phyloP scores from a whole-genome alignment of 1,140 invertebrate species.

The Bombus polaris region DNA sequence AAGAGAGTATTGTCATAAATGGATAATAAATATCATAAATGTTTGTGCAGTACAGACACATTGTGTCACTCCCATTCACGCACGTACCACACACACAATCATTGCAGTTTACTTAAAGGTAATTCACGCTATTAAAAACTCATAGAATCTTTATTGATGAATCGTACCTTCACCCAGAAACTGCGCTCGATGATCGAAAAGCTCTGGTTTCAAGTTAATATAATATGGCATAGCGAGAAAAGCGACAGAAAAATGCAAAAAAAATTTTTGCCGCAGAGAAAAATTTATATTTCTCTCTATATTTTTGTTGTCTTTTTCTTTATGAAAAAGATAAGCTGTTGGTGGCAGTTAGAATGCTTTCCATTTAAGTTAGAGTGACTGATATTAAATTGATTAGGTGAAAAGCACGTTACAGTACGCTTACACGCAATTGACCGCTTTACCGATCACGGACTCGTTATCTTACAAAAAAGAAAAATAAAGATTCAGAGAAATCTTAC shows the following conservation, averaged over 20 bases:
- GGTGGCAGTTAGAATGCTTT: slow-evolving; percentile 7
- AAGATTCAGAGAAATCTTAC: neutral
- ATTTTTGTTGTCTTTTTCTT: neutral
- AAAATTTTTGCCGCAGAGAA: slow-evolving; percentile 37
- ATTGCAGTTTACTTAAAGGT: slow-evolving; percentile 30
- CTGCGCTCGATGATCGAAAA: slow-evolving; percentile 29
- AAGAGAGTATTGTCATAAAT: neutral
- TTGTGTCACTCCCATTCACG: slow-evolving; percentile 19
- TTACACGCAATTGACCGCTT: slow-evolving; percentile 40
- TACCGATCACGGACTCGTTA: slow-evolving; percentile 14
- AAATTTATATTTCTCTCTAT: slow-evolving; percentile 26
- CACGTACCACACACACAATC: slow-evolving; percentile 30
- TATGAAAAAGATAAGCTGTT: slow-evolving; percentile 20
- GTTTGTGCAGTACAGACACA: slow-evolving; percentile 1
- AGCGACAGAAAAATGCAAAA: slow-evolving; percentile 55
- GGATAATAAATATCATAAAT: neutral
- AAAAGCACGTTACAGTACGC: slow-evolving; percentile 46
- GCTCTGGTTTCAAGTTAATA: slow-evolving; percentile 35
- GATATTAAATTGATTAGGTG: slow-evolving; percentile 30
- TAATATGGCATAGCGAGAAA: slow-evolving; percentile 43
- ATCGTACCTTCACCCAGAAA: slow-evolving; percentile 48
- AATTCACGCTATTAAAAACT: slow-evolving; percentile 17
- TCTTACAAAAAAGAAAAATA: neutral
- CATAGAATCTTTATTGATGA: slow-evolving; percentile 9
- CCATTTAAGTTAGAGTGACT: slow-evolving; percentile 7